Base-by-base conservation (phyloP, 2,113 vertebrate species). In the Benitochromis conjunctus region DNA sequence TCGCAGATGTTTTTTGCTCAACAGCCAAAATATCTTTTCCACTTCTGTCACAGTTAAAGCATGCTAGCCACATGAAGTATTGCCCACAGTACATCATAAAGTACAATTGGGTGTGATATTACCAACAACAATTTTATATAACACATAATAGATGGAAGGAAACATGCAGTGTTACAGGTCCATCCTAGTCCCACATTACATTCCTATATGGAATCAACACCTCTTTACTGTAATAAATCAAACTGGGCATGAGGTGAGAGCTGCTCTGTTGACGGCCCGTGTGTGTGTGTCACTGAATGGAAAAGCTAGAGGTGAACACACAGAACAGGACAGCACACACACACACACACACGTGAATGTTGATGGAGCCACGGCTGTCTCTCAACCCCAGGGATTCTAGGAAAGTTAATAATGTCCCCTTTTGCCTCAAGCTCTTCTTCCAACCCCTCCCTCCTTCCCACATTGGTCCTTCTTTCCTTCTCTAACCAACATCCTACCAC, bases 291-390 rank as follows among this genome's bases (percentile, higher is more conserved):
- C 89, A 51, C 29, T 53, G 53, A 83, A 78, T 89, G 88, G 89
- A 94, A 93, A 92, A 90, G 56, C 55, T 48, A 26, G 48, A 6
- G 31, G 16, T 62, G 55, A 78, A 81, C 58, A 85, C 81, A 82
- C 57, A 77, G 34, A 29, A 41, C 21, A 69, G 53, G 51, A 24
- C 82, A 74, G 18, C 48, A n/a, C 18, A 89, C 79, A 85, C 89
- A 60, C 64, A 51, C 41, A 5, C 66, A 83, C 62, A 79, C 46
- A 53, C 7, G 24, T 19, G 43, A 79, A 84, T 89, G 84, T 87
- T 91, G 87, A 93, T 90, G 83, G 91, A 92, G 86, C 80, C 7
- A 31, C 5, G 64, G 83, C 62, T 89, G 90, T 88, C 74, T 88
- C 89, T 51, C 56, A 84, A 64, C 84, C 48, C 87, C 82, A 54